These are phyloP conservation scores for Dinocampus coccinellae DNA, from an alignment of 2,888 invertebrate genomes.

Conservation along the genomic window DNA sequence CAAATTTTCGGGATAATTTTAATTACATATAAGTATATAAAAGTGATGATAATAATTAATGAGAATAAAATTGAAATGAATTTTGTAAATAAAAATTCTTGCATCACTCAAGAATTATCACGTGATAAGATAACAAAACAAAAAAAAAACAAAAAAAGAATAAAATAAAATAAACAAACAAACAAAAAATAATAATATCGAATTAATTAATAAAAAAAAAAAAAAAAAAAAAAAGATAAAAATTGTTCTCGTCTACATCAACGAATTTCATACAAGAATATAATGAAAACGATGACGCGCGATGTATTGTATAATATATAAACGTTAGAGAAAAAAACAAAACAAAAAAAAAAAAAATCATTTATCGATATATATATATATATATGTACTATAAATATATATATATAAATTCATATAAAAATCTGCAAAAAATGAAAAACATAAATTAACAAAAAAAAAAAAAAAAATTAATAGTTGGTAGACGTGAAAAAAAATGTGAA, in stretches of 20 bases:
- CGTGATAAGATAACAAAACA: not conserved
- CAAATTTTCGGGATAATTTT: not conserved
- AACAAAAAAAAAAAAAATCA: too few species aligned
- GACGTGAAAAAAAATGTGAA: slow-evolving; percentile 52
- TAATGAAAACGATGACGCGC: slow-evolving; percentile 31
- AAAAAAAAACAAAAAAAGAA: not conserved
- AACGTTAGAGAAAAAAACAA: slow-evolving; percentile 51
- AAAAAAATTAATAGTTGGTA: slow-evolving; percentile 46
- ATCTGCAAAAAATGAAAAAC: slow-evolving; percentile 42
- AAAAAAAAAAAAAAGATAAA: slow-evolving; percentile 11
- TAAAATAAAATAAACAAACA: slow-evolving; percentile 6
- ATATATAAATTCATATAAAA: slow-evolving; percentile 49
- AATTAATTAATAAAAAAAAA: not conserved
- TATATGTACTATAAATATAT: not conserved
- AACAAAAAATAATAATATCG: too few species aligned
- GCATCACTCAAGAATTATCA: not conserved
- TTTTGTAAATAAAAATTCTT: slow-evolving; percentile 13
- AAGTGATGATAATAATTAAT: not conserved
- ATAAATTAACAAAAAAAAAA: slow-evolving; percentile 42
- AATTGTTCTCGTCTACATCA: slow-evolving; percentile 39
- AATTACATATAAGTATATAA: not conserved
- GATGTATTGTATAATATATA: slow-evolving; percentile 45
- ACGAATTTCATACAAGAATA: slow-evolving; percentile 44
- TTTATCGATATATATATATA: not conserved
- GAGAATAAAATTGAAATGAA: slow-evolving; percentile 18